Percentiles rank a stretch among this genome's conserved stretches.
These are phyloP conservation scores for Drosophila pectinifera DNA, from an alignment of 1,140 invertebrate species.

Conservation along the genomic window DNA sequence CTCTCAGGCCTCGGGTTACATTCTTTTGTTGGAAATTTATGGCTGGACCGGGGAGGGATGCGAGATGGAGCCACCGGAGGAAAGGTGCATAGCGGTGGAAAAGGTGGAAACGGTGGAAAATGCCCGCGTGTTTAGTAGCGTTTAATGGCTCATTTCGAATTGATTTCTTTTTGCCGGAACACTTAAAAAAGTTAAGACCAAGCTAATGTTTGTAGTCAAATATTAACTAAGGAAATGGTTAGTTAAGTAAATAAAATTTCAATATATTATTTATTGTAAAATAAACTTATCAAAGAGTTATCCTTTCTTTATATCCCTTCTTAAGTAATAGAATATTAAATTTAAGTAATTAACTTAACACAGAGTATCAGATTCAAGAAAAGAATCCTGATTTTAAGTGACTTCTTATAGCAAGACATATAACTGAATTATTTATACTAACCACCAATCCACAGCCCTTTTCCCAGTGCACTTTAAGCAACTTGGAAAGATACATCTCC, in stretches of 20 bases:
- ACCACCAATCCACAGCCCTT: too few species aligned
- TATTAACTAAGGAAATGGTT: too few species aligned
- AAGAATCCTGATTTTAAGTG: rapidly evolving
- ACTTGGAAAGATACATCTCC: conserved; percentile 1
- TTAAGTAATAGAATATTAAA: neutral
- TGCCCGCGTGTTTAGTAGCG: conserved; percentile 80
- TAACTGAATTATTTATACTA: neutral
- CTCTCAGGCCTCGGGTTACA: conserved; percentile 71
- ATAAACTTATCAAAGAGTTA: too few species aligned
- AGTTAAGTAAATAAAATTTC: too few species aligned
- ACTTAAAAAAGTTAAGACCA: neutral
- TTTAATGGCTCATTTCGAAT: conserved; percentile 84
- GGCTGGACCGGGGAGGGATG: conserved; percentile 37
- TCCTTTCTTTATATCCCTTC: neutral
- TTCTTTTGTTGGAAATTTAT: conserved; percentile 82
- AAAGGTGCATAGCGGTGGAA: conserved; percentile 32
- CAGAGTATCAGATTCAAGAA: neutral
- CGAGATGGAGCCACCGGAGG: conserved; percentile 56
- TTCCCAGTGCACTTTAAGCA: neutral
- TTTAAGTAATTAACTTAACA: too few species aligned
- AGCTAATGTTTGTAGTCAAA: neutral
- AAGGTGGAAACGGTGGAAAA: conserved; percentile 80
- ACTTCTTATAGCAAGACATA: neutral
- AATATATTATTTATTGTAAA: too few species aligned
- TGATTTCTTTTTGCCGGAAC: conserved; percentile 74